Base-by-base conservation (phyloP, 2,797 vertebrate genomes). In the Danio choprae region DNA sequence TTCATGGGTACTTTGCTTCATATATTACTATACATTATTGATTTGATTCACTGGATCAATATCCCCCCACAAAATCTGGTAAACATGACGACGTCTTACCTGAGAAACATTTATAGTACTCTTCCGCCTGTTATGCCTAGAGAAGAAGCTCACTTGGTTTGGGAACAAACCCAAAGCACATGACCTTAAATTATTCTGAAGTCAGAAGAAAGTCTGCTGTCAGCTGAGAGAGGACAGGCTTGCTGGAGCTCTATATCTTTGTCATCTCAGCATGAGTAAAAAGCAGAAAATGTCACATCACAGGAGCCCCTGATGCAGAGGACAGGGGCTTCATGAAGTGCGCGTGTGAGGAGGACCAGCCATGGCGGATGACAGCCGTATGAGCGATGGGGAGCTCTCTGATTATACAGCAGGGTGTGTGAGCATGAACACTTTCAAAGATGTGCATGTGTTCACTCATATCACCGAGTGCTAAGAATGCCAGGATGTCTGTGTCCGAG, bases 311-410 rank as follows among this genome's bases (percentile, higher is more conserved):
- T 70, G 59, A 70, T 68, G 9, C 63, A 70, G 29, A 50, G 65
- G 55, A 69, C 71, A 63, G 56, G 46, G 70, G 71, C 72, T 76
- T 83, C 65, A 16, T 75, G 22, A 75, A 80, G 65, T 65, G 71
- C 79, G 72, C 44, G 50, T 74, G 50, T 73, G 60, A 80, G 62
- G 74, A 46, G 41, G 64, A 73, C 40, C 48, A 73, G 56, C 11
- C 50, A 44, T 58, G 72, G 56, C n/a, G 15, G 43, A 64, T 77
- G 78, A 73, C 68, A 77, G 74, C 74, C 22, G 58, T 74, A 77
- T 84, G 74, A 84, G 64, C 63, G 44, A 81, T 84, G 74, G 70
- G 69, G 69, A 46, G 46, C n/a, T 65, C 58, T 84, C 68, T 84
- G 80, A 83, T 81, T 78, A 78, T 84, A 84, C 79, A 77, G 62